Conservation (phyloP, 2,888 invertebrate genomes). For the Dryadula phaetusa region DNA sequence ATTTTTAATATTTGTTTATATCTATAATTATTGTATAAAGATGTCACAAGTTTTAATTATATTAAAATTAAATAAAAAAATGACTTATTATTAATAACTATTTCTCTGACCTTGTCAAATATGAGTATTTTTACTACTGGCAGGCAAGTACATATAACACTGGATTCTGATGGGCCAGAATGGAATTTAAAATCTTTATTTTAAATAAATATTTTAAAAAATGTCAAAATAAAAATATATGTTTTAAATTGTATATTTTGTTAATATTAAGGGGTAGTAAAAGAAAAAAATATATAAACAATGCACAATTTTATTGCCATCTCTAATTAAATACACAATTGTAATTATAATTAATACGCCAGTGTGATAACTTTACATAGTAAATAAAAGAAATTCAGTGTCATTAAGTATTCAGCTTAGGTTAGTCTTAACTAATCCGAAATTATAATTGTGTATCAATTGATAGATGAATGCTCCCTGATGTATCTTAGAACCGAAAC, state of each 20-base stretch:
- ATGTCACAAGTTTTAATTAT: conserved; percentile 33
- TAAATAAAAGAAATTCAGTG: conserved; percentile 46
- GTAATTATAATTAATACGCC: conserved; percentile 65
- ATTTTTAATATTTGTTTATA: conserved; percentile 28
- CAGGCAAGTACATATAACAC: too few species aligned
- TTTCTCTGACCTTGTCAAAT: conserved; percentile 2
- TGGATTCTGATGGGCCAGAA: too few species aligned
- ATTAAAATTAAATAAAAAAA: conserved; percentile 24
- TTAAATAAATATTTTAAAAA: too few species aligned
- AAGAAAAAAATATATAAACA: conserved; percentile 62
- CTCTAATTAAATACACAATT: conserved; percentile 81
- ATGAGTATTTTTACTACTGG: too few species aligned
- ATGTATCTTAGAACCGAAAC: conserved; percentile 76
- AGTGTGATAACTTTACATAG: conserved; percentile 54
- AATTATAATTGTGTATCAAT: conserved; percentile 82
- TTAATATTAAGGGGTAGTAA: conserved; percentile 23
- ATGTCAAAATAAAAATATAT: background rate
- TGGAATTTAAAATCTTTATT: too few species aligned
- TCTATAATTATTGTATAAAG: conserved; percentile 14
- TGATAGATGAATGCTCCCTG: conserved; percentile 60
- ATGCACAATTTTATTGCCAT: conserved; percentile 78
- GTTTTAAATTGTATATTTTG: too few species aligned
- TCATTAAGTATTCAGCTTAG: conserved; percentile 52
- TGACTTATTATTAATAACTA: background rate
- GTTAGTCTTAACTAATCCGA: conserved; percentile 49